Evolutionary conservation across 2,113 vertebrate genomes (phyloP).

Genomic region (Atherinomorus stipes): DNA sequence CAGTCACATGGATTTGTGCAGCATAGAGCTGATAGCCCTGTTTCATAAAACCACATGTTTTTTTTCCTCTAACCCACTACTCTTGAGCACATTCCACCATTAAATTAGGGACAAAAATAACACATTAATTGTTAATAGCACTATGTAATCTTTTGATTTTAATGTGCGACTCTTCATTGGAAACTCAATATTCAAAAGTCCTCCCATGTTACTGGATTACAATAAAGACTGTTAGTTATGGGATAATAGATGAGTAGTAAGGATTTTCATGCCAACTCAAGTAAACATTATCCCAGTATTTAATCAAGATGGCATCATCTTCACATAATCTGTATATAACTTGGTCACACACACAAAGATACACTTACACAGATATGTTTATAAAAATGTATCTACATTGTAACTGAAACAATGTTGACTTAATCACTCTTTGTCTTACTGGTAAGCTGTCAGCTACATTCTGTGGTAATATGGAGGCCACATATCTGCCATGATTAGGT

Average conservation of each 20-base stretch:
- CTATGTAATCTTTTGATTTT: background rate
- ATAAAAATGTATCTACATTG: too few relatives aligned
- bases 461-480: background rate
- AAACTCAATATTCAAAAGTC: background rate
- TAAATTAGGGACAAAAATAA: background rate
- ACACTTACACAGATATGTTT: too few relatives aligned
- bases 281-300: background rate
- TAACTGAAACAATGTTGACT: too few relatives aligned
- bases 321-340: background rate
- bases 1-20: conserved; percentile 70
- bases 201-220: background rate
- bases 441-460: background rate
- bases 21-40: conserved; percentile 37
- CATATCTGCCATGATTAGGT: background rate
- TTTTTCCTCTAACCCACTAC: background rate
- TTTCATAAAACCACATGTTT: conserved; percentile 69
- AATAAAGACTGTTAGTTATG: background rate
- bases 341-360: too few relatives aligned
- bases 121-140: background rate
- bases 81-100: background rate
- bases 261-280: background rate
- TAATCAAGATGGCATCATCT: background rate
- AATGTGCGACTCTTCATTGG: background rate
- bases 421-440: background rate
- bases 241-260: background rate